Evolutionary conservation across 1,140 invertebrate genomes (phyloP).

Genomic region (Camponotus floridanus): DNA sequence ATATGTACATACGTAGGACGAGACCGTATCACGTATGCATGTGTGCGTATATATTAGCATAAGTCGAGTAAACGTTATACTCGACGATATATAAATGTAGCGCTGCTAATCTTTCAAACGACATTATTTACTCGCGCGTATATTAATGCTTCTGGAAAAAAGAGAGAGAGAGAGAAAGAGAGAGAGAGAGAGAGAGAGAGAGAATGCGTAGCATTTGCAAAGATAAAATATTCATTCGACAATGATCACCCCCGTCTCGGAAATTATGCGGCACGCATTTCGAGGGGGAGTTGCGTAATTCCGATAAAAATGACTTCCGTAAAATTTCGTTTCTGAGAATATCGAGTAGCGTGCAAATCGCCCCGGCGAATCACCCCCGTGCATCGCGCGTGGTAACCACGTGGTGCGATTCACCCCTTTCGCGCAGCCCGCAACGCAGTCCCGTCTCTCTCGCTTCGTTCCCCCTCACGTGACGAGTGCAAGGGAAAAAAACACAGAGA

Average conservation of each 20-base stretch:
- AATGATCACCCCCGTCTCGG: background rate
- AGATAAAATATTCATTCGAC: constrained; percentile 41
- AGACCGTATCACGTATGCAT: constrained; percentile 4
- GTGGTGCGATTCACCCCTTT: constrained; percentile 61
- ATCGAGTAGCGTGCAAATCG: constrained; percentile 38
- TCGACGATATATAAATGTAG: constrained; percentile 16
- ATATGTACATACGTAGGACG: background rate
- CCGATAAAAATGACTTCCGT: constrained; percentile 23
- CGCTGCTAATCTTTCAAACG: constrained; percentile 20
- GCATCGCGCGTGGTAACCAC: constrained; percentile 55
- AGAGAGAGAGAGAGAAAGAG: background rate
- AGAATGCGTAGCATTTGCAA: background rate
- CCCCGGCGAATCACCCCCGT: background rate
- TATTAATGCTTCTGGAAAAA: background rate
- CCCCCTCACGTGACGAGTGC: constrained; percentile 52
- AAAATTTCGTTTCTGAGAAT: constrained; percentile 52
- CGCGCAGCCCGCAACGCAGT: constrained; percentile 40
- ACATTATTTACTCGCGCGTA: constrained; percentile 12
- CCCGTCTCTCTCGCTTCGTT: constrained; percentile 27
- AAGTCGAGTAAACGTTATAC: constrained; percentile 11
- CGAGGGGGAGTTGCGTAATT: constrained; percentile 1
- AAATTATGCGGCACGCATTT: constrained; percentile 4
- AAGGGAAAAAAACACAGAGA: background rate
- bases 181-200: too few species aligned
- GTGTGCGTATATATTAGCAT: constrained; percentile 16